phyloP scores from a whole-genome alignment of 2,113 vertebrate species.

The Etheostoma cragini region DNA sequence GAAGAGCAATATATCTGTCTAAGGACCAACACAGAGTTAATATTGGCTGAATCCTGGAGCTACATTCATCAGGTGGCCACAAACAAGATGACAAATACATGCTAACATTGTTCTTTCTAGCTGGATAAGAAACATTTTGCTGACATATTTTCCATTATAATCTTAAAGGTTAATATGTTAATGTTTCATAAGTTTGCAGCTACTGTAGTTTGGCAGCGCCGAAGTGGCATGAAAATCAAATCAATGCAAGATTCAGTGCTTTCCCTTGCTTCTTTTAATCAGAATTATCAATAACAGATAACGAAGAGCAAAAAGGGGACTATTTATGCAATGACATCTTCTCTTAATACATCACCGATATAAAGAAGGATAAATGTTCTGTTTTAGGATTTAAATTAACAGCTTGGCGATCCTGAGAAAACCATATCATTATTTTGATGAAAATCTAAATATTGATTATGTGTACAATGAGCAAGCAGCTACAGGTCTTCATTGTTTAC shows the following conservation, averaged over 20 bases:
- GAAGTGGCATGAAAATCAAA: not conserved
- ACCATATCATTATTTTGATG: not conserved
- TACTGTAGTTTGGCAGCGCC: not conserved
- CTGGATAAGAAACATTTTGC: not conserved
- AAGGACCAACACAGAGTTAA: no score
- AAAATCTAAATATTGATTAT: not conserved
- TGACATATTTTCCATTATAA: not conserved
- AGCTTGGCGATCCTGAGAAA: not conserved
- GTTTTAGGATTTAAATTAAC: not conserved
- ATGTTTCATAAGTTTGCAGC: no score
- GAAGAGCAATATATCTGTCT: no score
- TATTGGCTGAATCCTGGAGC: no score
- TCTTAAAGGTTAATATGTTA: not conserved
- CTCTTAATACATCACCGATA: no score
- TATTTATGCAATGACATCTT: not conserved
- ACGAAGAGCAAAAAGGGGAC: no score
- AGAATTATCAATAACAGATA: not conserved
- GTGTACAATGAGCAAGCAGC: not conserved
- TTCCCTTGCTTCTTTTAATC: not conserved
- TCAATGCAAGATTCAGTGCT: not conserved
- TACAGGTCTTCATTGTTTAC: not conserved
- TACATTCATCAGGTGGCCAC: not conserved
- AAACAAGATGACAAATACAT: not conserved
- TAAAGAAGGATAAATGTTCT: no score
- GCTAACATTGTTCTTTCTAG: no score